Evolutionary conservation across 2,113 vertebrate species (phyloP).

Genomic region (Sylvia atricapilla): DNA sequence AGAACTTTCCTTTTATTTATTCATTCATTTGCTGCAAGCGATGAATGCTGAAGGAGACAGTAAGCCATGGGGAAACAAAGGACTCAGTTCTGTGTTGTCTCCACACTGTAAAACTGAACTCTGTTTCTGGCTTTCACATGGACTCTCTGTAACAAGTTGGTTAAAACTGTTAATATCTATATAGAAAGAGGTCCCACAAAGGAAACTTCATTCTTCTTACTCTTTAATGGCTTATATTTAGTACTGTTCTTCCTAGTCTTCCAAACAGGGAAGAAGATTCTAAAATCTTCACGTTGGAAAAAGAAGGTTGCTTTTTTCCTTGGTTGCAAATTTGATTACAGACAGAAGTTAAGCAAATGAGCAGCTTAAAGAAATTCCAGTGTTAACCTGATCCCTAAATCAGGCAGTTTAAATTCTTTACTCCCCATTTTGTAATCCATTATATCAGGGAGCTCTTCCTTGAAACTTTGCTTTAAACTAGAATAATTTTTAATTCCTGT

Average conservation of each 20-base stretch:
- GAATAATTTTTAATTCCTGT: background rate
- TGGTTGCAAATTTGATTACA: background rate
- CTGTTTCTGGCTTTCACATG: background rate
- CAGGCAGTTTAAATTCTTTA: slow-evolving; percentile 16
- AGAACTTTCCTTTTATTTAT: background rate
- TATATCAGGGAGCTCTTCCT: background rate
- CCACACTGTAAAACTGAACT: background rate
- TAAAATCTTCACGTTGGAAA: background rate
- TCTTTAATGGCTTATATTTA: background rate
- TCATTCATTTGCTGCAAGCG: background rate
- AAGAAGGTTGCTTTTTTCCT: background rate
- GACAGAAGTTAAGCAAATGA: slow-evolving; percentile 9
- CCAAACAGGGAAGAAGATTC: background rate
- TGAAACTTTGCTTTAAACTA: background rate
- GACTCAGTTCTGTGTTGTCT: background rate
- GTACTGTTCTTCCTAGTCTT: background rate
- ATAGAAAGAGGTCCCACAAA: background rate
- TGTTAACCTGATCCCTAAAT: background rate
- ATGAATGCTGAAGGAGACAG: background rate
- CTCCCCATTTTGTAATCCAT: background rate
- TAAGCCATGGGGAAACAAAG: background rate
- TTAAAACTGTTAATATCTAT: background rate
- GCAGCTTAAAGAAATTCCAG: slow-evolving; percentile 20
- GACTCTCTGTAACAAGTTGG: background rate
- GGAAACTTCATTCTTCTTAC: background rate